Base-by-base conservation (phyloP, 2,888 invertebrate genomes). In the Agapostemon virescens region DNA sequence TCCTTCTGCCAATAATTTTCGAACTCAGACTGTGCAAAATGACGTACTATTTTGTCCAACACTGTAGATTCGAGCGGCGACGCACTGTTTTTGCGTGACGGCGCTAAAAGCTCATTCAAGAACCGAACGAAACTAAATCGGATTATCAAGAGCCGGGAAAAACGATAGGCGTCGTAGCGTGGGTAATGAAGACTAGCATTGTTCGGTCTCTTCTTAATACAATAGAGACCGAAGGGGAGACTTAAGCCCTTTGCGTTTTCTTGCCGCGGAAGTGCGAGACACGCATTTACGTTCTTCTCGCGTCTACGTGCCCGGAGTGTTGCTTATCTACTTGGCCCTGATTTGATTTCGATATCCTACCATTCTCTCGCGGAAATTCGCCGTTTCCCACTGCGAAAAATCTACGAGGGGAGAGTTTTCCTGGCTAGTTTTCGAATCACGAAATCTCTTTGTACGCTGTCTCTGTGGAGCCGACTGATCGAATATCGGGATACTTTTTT, bases 271-370 rank as follows among this genome's bases (percentile, higher is more conserved):
- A 83, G 81, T 80, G 84, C 77, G 74, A 69, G 45, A 74, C 80
- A 79, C 75, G 84, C 81, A 82, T 66, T 68, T 77, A 73, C 52
- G 78, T 52, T n/a, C n/a, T 49, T 9, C n/a, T 49, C n/a, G 45
- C n/a, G 38, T 61, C 49, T 87, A 86, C 85, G 88, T 86, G 88
- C 83, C 72, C 80, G 45, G 82, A 74, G 82, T 82, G 74, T 79
- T 81, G 79, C 82, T 84, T 80, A 83, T 88, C 87, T 86, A 82
- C 85, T 86, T 84, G 83, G 70, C 81, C 81, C 84, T 89, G 88
- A 90, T 90, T 90, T 87, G 84, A 90, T 90, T 89, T 82, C 86
- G 86, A 88, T 89, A 89, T 85, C 87, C 82, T 49, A 63, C 75
- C 49, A 67, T 69, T 74, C 49, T 69, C 84, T 58, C 74, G 30